A percentile compares a stretch with the other conserved stretches of the same genome.
Conservation (phyloP, 2,113 vertebrate species). For the Poeciliopsis occidentalis region DNA sequence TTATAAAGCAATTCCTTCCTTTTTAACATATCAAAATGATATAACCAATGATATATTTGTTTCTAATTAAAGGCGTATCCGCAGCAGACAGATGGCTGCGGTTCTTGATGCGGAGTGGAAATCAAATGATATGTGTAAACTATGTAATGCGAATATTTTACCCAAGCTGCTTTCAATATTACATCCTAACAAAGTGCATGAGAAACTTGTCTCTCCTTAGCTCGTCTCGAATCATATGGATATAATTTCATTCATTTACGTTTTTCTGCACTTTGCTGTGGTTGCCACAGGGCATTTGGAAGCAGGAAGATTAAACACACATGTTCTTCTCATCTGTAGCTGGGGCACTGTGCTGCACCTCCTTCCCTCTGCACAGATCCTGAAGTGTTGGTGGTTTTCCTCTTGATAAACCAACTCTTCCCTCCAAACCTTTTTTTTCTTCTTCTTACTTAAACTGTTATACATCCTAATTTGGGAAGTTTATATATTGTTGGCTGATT, state of each 20-base stretch:
- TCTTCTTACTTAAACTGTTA: constrained; percentile 30
- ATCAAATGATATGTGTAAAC: constrained; percentile 84
- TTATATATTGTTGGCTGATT: too few species aligned
- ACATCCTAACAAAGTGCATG: constrained; percentile 84
- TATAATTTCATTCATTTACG: constrained; percentile 88
- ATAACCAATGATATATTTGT: background rate
- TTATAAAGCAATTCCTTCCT: constrained; percentile 53
- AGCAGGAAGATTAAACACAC: constrained; percentile 84
- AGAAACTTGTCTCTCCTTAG: constrained; percentile 85
- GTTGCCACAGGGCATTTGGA: constrained; percentile 87
- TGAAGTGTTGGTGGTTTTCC: constrained; percentile 85
- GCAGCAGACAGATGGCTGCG: constrained; percentile 70
- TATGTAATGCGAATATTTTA: constrained; percentile 86
- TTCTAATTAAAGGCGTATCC: constrained; percentile 63
- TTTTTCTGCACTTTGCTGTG: constrained; percentile 84
- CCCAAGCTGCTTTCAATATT: constrained; percentile 86
- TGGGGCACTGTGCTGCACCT: constrained; percentile 60
- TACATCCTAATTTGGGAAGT: constrained; percentile 49
- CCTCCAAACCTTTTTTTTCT: constrained; percentile 20
- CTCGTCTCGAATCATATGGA: constrained; percentile 87
- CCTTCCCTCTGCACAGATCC: constrained; percentile 76
- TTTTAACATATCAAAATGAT: constrained; percentile 25
- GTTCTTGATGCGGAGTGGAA: constrained; percentile 79
- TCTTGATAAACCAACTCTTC: constrained; percentile 67
- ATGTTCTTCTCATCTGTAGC: constrained; percentile 82